Percentiles rank a stretch among this genome's conserved stretches.
Conservation (phyloP, 2,113 vertebrate species). For the Onychostruthus taczanowskii region DNA sequence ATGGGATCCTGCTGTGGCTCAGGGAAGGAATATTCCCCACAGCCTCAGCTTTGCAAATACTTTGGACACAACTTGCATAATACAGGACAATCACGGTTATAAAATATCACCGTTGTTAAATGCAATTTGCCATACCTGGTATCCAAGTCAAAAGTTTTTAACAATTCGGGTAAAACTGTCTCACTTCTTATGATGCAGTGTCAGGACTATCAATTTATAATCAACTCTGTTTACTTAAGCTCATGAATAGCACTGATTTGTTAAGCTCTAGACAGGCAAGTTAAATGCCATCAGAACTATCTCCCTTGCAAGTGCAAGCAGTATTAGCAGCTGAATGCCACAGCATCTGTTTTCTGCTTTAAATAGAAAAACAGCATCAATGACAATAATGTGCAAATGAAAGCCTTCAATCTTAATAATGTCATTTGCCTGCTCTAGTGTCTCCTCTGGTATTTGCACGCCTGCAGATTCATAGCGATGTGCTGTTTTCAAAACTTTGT, state of each 20-base stretch:
- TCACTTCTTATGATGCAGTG: neutral
- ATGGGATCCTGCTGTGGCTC: neutral
- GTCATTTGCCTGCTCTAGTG: neutral
- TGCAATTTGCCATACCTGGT: neutral
- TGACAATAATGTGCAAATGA: neutral
- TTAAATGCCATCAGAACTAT: slow-evolving; percentile 24
- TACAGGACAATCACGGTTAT: neutral
- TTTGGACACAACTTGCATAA: neutral
- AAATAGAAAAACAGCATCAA: neutral
- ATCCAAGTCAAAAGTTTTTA: slow-evolving; percentile 8
- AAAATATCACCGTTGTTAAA: neutral
- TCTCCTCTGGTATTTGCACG: neutral
- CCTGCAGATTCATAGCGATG: neutral
- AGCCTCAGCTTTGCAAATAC: neutral
- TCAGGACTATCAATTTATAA: slow-evolving; percentile 36
- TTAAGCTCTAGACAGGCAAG: slow-evolving; percentile 13
- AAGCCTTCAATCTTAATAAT: neutral
- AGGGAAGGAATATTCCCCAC: neutral
- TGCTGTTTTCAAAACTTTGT: slow-evolving; percentile 33
- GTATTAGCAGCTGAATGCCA: neutral
- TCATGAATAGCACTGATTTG: slow-evolving; percentile 18
- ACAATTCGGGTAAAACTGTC: slow-evolving; percentile 5
- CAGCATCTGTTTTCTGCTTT: neutral
- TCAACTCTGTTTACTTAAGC: slow-evolving; percentile 35
- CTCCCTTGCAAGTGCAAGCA: neutral